Evolutionary conservation across 1,140 invertebrate species (phyloP), one percentile per base, ranked within the genome.

Genomic region (Xylocopa sonorina): DNA sequence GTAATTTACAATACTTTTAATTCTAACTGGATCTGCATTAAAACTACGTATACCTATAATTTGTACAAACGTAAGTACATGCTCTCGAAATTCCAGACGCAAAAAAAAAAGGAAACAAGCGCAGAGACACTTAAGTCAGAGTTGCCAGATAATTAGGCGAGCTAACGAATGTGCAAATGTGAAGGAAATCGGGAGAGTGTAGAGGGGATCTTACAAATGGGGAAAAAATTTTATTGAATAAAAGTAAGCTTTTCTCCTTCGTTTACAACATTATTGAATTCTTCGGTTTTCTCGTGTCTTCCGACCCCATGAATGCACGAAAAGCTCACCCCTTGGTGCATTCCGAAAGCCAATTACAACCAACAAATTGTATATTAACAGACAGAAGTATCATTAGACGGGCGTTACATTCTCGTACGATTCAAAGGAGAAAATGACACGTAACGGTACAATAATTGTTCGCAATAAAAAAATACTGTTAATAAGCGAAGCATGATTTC

Each of bases 61-160:
- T 58, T 53, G n/a, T 71, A 79, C 57, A 67, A 43, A 68, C 46
- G 66, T 50, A 84, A 66, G 55, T 74, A 77, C 81, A 87, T 86
- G 84, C 81, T 81, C 55, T 57, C 29, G 41, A 75, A 9, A 55
- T 48, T 78, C 53, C 79, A 62, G 21, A 72, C 32, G 46, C 72
- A 80, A 79, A 48, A 73, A 79, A 48, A 73, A 79, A 27, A 34
- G 38, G 9, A 7, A 27, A 72, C 53, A 82, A 83, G 66, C 77
- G 32, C 73, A 78, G 50, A 55, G n/a, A 72, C 46, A 50, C 27
- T 24, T 38, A 66, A 63, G 50, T 41, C 21, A 14, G 18, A 55
- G 63, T 64, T 32, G 27, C 21, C 53, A 29, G 29, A 38, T 84
- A 71, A 63, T 38, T 76, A 67, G 79, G 55, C 58, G 16, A 53